Percentiles rank a stretch among this genome's conserved stretches.
Evolutionary conservation across 2,113 vertebrate species (phyloP).

Genomic region (Pogonocichla stellata): DNA sequence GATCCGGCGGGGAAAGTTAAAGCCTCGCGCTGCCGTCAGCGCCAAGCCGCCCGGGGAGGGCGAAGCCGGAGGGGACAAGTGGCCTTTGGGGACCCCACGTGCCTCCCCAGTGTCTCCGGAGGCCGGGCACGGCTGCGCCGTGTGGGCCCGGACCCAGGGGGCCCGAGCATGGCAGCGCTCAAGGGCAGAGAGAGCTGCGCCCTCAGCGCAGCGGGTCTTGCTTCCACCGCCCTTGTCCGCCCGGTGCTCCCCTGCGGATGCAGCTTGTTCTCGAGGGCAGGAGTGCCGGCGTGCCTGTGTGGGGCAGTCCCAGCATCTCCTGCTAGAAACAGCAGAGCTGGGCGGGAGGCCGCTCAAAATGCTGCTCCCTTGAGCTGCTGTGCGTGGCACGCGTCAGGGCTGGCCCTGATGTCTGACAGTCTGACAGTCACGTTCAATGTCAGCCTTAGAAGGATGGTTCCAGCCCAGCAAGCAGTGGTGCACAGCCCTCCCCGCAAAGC

Average conservation of each 20-base stretch:
- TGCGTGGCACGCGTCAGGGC: rapidly evolving
- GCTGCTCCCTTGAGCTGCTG: background rate
- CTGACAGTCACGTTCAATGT: rapidly evolving
- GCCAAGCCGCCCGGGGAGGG: background rate
- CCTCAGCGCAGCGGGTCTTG: too few relatives aligned
- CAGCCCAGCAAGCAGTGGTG: rapidly evolving
- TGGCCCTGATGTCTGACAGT: too few relatives aligned
- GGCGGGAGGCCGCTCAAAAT: background rate
- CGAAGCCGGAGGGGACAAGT: background rate
- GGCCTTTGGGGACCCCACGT: background rate
- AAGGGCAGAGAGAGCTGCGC: rapidly evolving
- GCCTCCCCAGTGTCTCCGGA: too few relatives aligned
- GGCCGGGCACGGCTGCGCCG: background rate
- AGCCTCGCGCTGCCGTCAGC: background rate
- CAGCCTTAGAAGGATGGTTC: rapidly evolving
- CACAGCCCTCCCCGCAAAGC: rapidly evolving
- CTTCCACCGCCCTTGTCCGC: rapidly evolving
- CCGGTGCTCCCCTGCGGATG: background rate
- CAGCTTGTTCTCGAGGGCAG: background rate
- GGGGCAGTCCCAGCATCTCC: background rate
- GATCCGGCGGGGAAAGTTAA: background rate
- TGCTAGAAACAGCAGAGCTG: background rate
- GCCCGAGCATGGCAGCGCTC: background rate
- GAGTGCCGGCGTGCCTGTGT: too few relatives aligned
- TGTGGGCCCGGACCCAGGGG: rapidly evolving